Percentiles rank a stretch among this genome's conserved stretches.
Evolutionary conservation across 2,888 invertebrate species (phyloP).

Genomic region (Chaitophorus viminalis): DNA sequence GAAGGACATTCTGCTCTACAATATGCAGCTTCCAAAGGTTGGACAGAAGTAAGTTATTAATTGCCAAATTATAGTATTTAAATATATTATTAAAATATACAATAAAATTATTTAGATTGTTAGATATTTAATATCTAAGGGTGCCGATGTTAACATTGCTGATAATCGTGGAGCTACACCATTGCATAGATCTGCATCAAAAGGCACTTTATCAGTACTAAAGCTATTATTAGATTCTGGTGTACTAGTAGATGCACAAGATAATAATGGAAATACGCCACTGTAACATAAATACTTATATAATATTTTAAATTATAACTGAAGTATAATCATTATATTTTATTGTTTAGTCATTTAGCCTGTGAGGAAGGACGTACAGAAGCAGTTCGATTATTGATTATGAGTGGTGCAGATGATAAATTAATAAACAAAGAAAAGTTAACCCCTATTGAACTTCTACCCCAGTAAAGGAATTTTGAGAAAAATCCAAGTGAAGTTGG

Average conservation of each 20-base stretch:
- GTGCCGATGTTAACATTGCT: conserved; percentile 76
- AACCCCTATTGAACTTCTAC: conserved; percentile 74
- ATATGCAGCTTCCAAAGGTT: conserved; percentile 87
- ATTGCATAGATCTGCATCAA: conserved; percentile 82
- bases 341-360: conserved; percentile 75
- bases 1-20: conserved; percentile 84
- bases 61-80: not conserved
- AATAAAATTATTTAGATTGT: conserved; percentile 71
- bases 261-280: conserved; percentile 80
- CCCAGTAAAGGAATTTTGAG: conserved; percentile 39
- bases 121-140: conserved; percentile 74
- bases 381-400: conserved; percentile 75
- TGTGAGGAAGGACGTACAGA: conserved; percentile 82
- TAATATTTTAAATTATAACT: not conserved
- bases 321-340: not conserved
- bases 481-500: conserved; percentile 16
- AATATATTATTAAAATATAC: not conserved
- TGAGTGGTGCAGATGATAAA: conserved; percentile 74
- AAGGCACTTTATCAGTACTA: conserved; percentile 77
- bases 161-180: conserved; percentile 80
- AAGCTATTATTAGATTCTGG: conserved; percentile 74
- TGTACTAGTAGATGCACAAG: conserved; percentile 71
- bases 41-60: conserved; percentile 75
- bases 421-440: conserved; percentile 75
- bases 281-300: conserved; percentile 70